These are phyloP conservation scores for Zaprionus bogoriensis DNA, from an alignment of 2,888 invertebrate species.

Conservation along the genomic window DNA sequence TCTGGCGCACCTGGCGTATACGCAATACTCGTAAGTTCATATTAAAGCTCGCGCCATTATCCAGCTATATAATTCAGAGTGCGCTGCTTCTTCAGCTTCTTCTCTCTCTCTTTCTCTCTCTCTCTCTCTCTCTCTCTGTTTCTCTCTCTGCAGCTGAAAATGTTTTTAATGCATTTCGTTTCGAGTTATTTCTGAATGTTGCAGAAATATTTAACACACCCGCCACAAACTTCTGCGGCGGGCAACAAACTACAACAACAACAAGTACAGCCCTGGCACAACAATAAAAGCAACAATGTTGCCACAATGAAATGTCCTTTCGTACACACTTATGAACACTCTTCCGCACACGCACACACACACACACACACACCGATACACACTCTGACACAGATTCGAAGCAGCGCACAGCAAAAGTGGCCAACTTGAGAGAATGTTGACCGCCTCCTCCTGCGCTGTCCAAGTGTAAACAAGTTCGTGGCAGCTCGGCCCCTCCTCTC, in stretches of 20 bases:
- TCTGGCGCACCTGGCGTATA: conserved; percentile 50
- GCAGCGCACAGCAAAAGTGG: background rate
- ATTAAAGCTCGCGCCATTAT: conserved; percentile 6
- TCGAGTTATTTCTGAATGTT: conserved; percentile 47
- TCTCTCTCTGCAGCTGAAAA: conserved; percentile 12
- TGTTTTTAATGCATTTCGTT: conserved; percentile 55
- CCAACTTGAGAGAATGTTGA: conserved; percentile 46
- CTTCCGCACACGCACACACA: conserved; percentile 9
- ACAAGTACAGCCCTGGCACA: conserved; percentile 33
- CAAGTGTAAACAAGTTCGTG: conserved; percentile 57
- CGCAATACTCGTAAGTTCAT: conserved; percentile 30
- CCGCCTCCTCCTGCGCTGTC: conserved; percentile 48
- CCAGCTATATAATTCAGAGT: too few species aligned
- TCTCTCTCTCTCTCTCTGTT: too few species aligned
- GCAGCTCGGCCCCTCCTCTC: background rate
- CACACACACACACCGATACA: conserved; percentile 9
- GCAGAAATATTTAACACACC: conserved; percentile 51
- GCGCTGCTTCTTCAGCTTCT: too few species aligned
- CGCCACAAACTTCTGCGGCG: conserved; percentile 50
- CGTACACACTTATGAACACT: conserved; percentile 17
- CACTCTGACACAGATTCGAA: conserved; percentile 12
- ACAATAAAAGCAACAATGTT: conserved; percentile 68
- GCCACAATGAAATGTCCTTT: conserved; percentile 62
- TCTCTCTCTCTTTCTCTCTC: too few species aligned
- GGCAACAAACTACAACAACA: conserved; percentile 37